Base-by-base conservation (phyloP, 2,888 invertebrate species). In the Anaspis maculata region DNA sequence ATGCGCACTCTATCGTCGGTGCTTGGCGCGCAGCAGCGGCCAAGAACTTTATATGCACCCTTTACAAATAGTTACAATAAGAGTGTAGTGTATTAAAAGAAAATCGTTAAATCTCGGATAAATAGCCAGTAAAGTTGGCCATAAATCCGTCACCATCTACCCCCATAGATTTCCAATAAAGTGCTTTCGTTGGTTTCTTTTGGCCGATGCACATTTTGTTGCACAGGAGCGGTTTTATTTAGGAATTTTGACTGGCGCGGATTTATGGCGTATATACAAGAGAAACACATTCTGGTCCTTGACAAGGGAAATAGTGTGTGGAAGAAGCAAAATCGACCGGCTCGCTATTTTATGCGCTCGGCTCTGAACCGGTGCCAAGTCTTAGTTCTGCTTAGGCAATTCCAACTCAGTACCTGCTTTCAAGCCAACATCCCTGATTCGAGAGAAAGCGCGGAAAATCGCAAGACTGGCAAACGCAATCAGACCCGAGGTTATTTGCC, bases 61-160 rank as follows among this genome's bases (percentile, higher is more conserved):
- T n/a, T n/a, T n/a, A n/a, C n/a, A n/a, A 27, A 31, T 22, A 24
- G 31, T 31, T 31, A 14, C 25, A 25, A 32, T 16, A 32, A 11
- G 21, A 28, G 19, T 19, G 15, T 19, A 30, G 15, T 26, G 36
- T 27, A 27, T 23, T 26, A 31, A n/a, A n/a, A 15, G 21, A 37
- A 33, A 45, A 47, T 45, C 46, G 47, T 47, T 54, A 53, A 54
- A 53, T 48, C 50, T 48, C 48, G 43, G 39, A 49, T 49, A 54
- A 54, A 55, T 52, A 48, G 54, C 48, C 44, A 48, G 45, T 53
- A 51, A 55, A 54, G 50, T 50, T 44, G 42, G 46, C 46, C 39
- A 56, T 55, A 56, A 56, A 56, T 55, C 53, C 46, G 44, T 52
- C 52, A 50, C n/a, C 47, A 46, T 50, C 37, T 40, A 42, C n/a